Evolutionary conservation across 2,888 invertebrate species (phyloP).

Genomic region (Rotaria macrura): DNA sequence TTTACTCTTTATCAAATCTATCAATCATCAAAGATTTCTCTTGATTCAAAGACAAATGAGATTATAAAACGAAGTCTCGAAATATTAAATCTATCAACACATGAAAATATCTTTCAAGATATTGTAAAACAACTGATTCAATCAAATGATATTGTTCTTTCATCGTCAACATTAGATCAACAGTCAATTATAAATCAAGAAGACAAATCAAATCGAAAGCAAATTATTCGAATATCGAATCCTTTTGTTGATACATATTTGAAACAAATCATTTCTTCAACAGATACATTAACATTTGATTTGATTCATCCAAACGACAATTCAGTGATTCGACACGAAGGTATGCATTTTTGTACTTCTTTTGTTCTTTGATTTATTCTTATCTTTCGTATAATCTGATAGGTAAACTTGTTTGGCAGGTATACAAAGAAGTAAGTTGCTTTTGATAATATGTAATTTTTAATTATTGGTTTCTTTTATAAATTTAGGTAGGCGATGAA

Average conservation of each 20-base stretch:
- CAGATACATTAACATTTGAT: background rate
- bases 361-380: background rate
- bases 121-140: background rate
- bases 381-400: no score
- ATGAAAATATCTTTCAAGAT: background rate
- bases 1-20: background rate
- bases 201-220: background rate
- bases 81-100: background rate
- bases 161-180: background rate
- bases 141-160: background rate
- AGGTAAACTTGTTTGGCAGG: background rate
- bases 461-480: background rate
- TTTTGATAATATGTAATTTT: background rate
- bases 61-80: background rate
- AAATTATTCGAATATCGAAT: background rate
- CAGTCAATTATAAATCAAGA: background rate
- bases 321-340: background rate
- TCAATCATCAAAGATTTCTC: background rate
- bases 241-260: background rate
- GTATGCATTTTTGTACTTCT: background rate
- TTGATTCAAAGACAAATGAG: background rate
- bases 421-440: background rate
- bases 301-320: background rate
- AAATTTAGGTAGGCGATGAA: background rate
- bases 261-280: background rate